These are phyloP conservation scores for Platichthys stellatus DNA, from an alignment of 2,113 vertebrate species.

Conservation along the genomic window DNA sequence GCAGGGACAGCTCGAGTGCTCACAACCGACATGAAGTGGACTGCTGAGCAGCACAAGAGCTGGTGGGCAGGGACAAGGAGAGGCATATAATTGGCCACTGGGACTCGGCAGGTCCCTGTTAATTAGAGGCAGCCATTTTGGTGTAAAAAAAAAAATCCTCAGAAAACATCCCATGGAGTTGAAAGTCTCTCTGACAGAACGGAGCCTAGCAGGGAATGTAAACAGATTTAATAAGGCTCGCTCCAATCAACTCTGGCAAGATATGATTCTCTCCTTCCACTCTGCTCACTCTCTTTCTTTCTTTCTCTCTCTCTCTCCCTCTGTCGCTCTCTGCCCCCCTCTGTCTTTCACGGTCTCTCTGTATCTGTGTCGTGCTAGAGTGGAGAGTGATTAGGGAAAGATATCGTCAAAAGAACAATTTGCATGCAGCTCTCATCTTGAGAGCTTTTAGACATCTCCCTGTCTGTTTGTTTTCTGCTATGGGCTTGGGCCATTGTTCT, in stretches of 20 bases:
- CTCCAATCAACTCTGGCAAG: constrained; percentile 74
- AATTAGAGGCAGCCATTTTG: constrained; percentile 80
- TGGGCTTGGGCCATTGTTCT: constrained; percentile 68
- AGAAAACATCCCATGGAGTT: constrained; percentile 76
- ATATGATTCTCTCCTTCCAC: constrained; percentile 61
- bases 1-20: constrained; percentile 56
- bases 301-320: constrained; percentile 33
- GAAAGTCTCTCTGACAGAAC: constrained; percentile 79
- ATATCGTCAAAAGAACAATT: constrained; percentile 80
- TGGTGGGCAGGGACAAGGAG: constrained; percentile 70
- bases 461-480: constrained; percentile 76
- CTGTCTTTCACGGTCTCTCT: constrained; percentile 59
- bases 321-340: constrained; percentile 30
- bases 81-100: constrained; percentile 76
- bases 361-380: constrained; percentile 68
- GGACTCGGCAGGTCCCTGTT: constrained; percentile 77
- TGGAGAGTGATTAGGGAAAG: constrained; percentile 70
- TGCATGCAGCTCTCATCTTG: constrained; percentile 80
- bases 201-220: constrained; percentile 77
- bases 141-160: constrained; percentile 66
- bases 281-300: constrained; percentile 20
- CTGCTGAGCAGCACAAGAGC: constrained; percentile 70
- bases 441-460: constrained; percentile 76
- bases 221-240: constrained; percentile 80
- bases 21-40: constrained; percentile 67